Evolutionary conservation across 2,797 vertebrate genomes (phyloP), one percentile per base, ranked within the genome.

Genomic region (Hirundo rustica): DNA sequence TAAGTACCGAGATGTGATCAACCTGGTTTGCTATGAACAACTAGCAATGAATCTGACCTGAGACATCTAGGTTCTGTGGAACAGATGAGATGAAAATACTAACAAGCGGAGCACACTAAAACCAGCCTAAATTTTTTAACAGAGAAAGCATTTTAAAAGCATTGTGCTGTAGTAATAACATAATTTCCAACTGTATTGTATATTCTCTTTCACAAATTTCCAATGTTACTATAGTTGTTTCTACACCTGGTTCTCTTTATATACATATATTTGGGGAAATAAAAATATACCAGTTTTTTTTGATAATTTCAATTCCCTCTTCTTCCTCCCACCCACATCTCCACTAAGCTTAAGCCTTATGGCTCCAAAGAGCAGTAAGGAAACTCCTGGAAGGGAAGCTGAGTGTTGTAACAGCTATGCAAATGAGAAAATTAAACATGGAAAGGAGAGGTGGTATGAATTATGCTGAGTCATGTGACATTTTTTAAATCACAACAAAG

Each of bases 11-110:
- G 40, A 27, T 30, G 18, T 9, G 16, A 38, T 22, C 48, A 51
- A 2, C 22, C 10, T 13, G 32, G 7, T 42, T 64, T 1, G 0
- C 19, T 71, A 13, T 14, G 26, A 65, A 84, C 34, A 42, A 45
- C 16, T 25, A 66, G 7, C 29, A 80, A 12, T 0, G 0, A 48
- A 55, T 38, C 42, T 50, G 32, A 55, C 53, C 16, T 0, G 0
- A 55, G 27, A 88, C 77, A 45, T 11, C 11, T 12, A 75, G 30
- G 13, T 77, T 86, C 30, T 84, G 14, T 38, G 23, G 16, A 86
- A 81, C 0, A 92, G 26, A 53, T 7, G 6, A 81, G 21, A 32
- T 42, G 19, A 61, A 74, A 88, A 80, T 22, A 64, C 16, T 26
- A 58, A 16, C 7, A n/a, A 58, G 10, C 1, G 4, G 21, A 72